Base-by-base conservation (phyloP, 2,797 vertebrate species). In the Vipera latastei region DNA sequence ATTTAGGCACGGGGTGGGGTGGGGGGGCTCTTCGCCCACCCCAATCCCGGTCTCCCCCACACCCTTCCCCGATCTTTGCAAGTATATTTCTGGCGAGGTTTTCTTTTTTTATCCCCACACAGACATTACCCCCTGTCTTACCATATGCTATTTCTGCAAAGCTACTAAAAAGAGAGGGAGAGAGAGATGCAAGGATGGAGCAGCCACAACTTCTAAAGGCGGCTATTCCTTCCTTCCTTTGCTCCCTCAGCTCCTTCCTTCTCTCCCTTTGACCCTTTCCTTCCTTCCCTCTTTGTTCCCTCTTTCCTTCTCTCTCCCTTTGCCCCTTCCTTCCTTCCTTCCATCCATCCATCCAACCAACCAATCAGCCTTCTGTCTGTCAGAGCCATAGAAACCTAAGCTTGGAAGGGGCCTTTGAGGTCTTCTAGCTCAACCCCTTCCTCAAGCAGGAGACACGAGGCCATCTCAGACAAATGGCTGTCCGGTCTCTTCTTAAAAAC, bases 81-180 rank as follows among this genome's bases (percentile, higher is more conserved):
- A 60, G 57, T 48, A 14, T 93, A 91, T 93, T 93, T 91, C 88
- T 11, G 48, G 90, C 6, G 38, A 48, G 9, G 2, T 22, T 38
- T 78, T 25, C 44, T 32, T 90, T 60, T 89, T 89, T 44, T 48
- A 26, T 59, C 73, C 85, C 88, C 18, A 60, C 83, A 51, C 56
- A 87, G 78, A 83, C 88, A 94, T 83, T 28, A 92, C 90, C 25
- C 32, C 69, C 89, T 90, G 85, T 22, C 85, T 94, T 44, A 65
- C 91, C 93, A 92, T 63, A 89, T 92, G 93, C 89, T 91, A 28
- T 73, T 83, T 38, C 51, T 85, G 57, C 89, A 85, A 85, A 59
- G 59, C 89, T 57, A 69, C 65, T 53, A 91, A 85, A 83, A 48
- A 38, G 4, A 78, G 2, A 16, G 60, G 4, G 7, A 28, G 28